phyloP scores from a whole-genome alignment of 1,140 invertebrate species.

The Aphidius gifuensis region DNA sequence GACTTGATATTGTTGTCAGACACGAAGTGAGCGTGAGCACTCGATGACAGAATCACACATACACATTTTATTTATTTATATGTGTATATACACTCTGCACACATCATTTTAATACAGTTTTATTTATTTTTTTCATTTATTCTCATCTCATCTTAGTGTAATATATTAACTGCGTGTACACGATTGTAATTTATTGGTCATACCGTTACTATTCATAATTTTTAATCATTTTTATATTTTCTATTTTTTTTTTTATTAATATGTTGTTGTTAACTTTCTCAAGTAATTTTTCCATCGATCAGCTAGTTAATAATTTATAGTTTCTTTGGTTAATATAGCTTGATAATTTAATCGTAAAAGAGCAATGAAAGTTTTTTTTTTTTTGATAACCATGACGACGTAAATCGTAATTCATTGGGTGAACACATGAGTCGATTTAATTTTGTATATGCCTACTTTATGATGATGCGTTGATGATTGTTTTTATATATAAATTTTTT shows the following conservation, averaged over 20 bases:
- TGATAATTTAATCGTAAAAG: no score
- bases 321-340: no score
- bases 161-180: not conserved
- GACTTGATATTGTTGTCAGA: constrained; percentile 49
- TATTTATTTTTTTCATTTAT: constrained; percentile 3
- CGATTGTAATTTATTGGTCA: constrained; percentile 15
- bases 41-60: constrained; percentile 11
- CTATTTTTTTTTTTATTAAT: not conserved
- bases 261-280: not conserved
- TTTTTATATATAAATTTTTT: no score
- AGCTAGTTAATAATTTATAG: no score
- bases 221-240: not conserved
- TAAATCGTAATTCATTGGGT: no score
- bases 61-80: not conserved
- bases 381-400: no score
- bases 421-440: no score
- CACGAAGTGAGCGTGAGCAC: constrained; percentile 6
- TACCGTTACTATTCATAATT: constrained; percentile 11
- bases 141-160: constrained; percentile 2
- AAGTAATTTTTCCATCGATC: no score
- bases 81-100: not conserved
- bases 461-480: no score
- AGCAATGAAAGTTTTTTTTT: no score
- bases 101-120: not conserved
- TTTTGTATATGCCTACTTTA: no score